Conservation (phyloP, 2,113 vertebrate species). For the Brienomyrus longianalis region DNA sequence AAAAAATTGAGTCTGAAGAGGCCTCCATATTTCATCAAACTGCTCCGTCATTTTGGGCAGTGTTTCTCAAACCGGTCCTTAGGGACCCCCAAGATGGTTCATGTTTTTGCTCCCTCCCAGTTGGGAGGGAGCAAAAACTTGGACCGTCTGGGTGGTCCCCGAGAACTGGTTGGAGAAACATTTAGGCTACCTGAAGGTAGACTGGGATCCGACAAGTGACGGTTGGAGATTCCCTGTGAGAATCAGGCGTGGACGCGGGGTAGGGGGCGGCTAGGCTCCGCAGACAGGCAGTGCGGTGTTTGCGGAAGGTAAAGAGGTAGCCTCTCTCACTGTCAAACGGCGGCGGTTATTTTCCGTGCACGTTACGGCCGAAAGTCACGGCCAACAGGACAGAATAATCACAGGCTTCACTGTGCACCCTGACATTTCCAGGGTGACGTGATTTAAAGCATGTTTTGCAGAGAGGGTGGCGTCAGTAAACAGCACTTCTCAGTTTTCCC, state of each 20-base stretch:
- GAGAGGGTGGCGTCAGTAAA: neutral
- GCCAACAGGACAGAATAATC: neutral
- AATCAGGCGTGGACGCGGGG: neutral
- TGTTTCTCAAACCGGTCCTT: neutral
- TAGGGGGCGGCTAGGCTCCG: neutral
- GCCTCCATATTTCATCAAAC: neutral
- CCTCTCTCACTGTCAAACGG: neutral
- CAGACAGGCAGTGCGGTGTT: neutral
- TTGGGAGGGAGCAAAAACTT: neutral
- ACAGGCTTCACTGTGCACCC: neutral
- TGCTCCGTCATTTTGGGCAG: neutral
- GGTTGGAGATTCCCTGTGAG: neutral
- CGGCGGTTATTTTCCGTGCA: neutral
- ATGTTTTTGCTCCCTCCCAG: neutral
- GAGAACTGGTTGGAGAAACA: neutral
- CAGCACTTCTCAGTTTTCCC: neutral
- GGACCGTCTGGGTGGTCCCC: neutral
- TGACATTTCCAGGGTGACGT: slow-evolving; percentile 1
- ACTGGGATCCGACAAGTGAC: neutral
- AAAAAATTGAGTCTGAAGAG: neutral
- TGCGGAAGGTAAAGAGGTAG: neutral
- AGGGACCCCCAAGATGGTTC: neutral
- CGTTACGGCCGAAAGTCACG: neutral
- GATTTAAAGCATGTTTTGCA: slow-evolving; percentile 6
- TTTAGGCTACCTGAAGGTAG: neutral